Percentiles rank a stretch among this genome's conserved stretches.
phyloP scores from a whole-genome alignment of 1,140 invertebrate genomes.

The Teleogryllus occipitalis region DNA sequence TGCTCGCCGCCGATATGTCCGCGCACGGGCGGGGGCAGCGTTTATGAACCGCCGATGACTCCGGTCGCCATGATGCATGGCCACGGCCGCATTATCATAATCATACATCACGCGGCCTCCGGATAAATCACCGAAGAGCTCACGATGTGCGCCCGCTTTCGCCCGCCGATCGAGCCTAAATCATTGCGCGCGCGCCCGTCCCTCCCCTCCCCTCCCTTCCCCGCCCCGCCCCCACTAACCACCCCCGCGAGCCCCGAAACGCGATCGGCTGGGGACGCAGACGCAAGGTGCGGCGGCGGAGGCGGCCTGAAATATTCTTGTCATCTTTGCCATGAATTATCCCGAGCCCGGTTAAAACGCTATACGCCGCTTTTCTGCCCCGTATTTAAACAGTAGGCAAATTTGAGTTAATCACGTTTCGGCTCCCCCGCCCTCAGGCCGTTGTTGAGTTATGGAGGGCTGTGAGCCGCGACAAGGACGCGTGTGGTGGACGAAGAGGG shows the following conservation, averaged over 20 bases:
- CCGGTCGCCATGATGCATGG: neutral
- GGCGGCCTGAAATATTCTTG: neutral
- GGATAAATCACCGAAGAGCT: neutral
- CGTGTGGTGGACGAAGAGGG: too few relatives aligned
- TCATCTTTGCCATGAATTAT: conserved; percentile 5
- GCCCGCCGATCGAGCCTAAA: neutral
- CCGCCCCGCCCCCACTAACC: neutral
- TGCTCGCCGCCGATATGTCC: too few relatives aligned
- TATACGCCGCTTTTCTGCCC: neutral
- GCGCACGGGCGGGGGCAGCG: too few relatives aligned
- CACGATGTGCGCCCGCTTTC: neutral
- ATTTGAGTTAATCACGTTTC: conserved; percentile 5
- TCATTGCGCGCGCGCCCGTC: neutral
- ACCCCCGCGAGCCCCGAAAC: too few relatives aligned
- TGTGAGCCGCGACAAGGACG: too few relatives aligned
- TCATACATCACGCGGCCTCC: neutral
- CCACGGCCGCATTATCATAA: neutral
- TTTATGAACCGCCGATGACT: neutral
- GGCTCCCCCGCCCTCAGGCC: neutral
- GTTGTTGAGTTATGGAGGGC: neutral
- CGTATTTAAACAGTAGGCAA: conserved; percentile 4
- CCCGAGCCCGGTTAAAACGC: neutral
- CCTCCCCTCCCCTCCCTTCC: neutral
- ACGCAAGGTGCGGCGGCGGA: neutral
- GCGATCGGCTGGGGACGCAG: neutral